Percentiles rank a stretch among this genome's conserved stretches.
phyloP scores from a whole-genome alignment of 2,888 invertebrate species.

The Cosmorhoe ocellata region DNA sequence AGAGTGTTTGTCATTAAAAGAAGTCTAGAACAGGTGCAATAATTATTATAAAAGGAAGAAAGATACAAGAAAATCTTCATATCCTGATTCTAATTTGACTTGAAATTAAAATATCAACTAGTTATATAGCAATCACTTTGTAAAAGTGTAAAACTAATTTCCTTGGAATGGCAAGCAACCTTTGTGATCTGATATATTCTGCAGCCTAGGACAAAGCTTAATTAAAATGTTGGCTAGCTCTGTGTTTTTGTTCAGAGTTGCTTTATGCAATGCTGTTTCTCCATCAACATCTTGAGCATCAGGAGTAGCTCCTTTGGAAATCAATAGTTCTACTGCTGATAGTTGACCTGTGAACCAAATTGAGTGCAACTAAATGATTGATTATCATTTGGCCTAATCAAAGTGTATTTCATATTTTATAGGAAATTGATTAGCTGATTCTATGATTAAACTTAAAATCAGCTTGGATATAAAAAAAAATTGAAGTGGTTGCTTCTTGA shows the following conservation, averaged over 20 bases:
- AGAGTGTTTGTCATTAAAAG: too few species aligned
- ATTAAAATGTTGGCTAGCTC: conserved; percentile 69
- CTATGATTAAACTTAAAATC: too few species aligned
- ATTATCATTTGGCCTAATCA: too few species aligned
- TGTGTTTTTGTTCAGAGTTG: conserved; percentile 79
- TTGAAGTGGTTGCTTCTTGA: too few species aligned
- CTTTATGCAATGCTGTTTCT: conserved; percentile 90
- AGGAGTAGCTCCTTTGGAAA: conserved; percentile 84
- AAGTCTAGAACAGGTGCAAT: too few species aligned
- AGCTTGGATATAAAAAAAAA: too few species aligned
- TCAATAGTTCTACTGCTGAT: conserved; percentile 85
- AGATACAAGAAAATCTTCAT: too few species aligned
- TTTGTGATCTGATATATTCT: conserved; percentile 61
- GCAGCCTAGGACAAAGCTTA: conserved; percentile 58
- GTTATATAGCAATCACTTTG: background rate
- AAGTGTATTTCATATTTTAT: too few species aligned
- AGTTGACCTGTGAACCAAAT: conserved; percentile 79
- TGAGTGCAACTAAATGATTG: too few species aligned
- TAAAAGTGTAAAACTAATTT: too few species aligned
- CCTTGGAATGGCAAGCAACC: conserved; percentile 40
- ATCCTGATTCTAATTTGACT: background rate
- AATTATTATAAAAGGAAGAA: too few species aligned
- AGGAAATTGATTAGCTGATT: too few species aligned
- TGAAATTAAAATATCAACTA: background rate
- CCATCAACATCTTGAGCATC: conserved; percentile 89